Conservation (phyloP, 2,113 vertebrate genomes). For the Fulica atra region DNA sequence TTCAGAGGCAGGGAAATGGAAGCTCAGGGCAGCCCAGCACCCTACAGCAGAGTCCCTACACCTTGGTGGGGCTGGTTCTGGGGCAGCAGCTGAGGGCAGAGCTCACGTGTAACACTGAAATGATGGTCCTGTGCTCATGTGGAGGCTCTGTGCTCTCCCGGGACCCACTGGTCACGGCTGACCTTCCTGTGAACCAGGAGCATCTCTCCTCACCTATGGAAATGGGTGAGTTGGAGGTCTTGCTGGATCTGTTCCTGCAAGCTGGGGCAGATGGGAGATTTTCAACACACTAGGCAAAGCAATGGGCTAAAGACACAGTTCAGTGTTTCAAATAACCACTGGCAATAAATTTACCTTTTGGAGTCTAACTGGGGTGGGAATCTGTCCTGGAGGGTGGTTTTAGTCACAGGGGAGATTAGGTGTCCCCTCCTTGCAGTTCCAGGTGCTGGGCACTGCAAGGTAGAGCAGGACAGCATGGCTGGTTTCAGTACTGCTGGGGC, state of each 20-base stretch:
- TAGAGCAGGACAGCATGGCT: background rate
- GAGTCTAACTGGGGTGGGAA: background rate
- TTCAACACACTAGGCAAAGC: background rate
- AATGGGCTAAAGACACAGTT: background rate
- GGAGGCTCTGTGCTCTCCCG: background rate
- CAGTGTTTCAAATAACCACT: background rate
- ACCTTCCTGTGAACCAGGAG: background rate
- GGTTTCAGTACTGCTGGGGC: background rate
- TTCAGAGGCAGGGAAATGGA: background rate
- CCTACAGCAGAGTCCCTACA: background rate
- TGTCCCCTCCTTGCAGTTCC: background rate
- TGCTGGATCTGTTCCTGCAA: background rate
- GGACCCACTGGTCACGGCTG: background rate
- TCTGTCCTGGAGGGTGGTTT: background rate
- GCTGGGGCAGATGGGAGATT: background rate
- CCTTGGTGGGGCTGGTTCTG: rapidly evolving
- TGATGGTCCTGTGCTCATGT: rapidly evolving
- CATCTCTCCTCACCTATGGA: background rate
- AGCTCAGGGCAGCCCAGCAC: background rate
- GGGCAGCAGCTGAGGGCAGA: background rate
- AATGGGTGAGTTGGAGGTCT: background rate
- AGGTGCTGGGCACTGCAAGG: background rate
- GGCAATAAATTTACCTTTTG: constrained; percentile 28
- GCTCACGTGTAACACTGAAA: background rate
- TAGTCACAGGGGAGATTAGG: background rate